Percentiles rank a stretch among this genome's conserved stretches.
Conservation (phyloP, 2,888 invertebrate genomes). For the Andrena marginata region DNA sequence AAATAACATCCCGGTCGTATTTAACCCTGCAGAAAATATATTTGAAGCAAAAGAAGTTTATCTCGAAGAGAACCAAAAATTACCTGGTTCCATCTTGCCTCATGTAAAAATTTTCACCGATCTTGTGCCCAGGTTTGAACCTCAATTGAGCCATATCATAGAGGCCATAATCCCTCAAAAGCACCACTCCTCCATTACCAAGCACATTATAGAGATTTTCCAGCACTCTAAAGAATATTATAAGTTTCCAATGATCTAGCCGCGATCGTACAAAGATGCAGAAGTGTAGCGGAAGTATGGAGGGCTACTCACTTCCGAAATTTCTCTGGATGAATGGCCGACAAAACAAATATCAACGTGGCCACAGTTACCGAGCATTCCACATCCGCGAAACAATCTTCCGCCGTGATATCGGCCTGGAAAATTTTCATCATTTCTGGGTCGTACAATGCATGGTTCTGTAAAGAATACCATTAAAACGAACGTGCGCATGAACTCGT, state of each 20-base stretch:
- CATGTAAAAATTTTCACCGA: conserved; percentile 96
- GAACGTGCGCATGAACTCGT: too few relatives aligned
- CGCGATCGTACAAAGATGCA: not conserved
- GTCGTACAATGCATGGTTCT: conserved; percentile 88
- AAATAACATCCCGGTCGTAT: not conserved
- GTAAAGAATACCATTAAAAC: conserved; percentile 8
- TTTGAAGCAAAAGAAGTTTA: not conserved
- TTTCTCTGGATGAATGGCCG: conserved; percentile 96
- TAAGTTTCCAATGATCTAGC: not conserved
- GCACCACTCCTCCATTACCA: conserved; percentile 91
- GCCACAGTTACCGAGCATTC: conserved; percentile 90
- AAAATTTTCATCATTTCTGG: conserved; percentile 90
- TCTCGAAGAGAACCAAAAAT: conserved; percentile 7
- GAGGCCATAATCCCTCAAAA: conserved; percentile 97
- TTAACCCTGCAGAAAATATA: not conserved
- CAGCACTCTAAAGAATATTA: conserved; percentile 70
- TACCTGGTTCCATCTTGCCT: conserved; percentile 98
- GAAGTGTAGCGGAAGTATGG: not conserved
- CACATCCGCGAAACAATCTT: conserved; percentile 87
- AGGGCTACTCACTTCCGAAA: conserved; percentile 87
- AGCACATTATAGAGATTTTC: conserved; percentile 89
- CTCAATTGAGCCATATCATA: conserved; percentile 98
- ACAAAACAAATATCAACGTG: conserved; percentile 97
- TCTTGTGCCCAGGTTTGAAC: conserved; percentile 96
- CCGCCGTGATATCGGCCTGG: conserved; percentile 93